Conservation (phyloP, 1,140 invertebrate species). For the Drosophila subobscura region DNA sequence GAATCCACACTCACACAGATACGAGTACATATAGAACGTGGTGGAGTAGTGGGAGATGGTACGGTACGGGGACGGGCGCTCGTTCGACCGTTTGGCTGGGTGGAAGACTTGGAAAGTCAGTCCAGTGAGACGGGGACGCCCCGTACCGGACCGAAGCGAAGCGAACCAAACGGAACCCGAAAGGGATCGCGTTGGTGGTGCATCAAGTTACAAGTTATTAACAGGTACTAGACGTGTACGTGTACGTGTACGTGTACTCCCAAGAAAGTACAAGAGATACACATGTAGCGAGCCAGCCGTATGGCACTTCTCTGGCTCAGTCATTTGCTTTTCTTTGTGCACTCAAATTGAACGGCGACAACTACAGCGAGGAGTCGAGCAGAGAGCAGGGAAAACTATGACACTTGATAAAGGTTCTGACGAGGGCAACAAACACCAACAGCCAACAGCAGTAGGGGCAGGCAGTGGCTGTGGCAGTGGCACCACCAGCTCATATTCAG, state of each 20-base stretch:
- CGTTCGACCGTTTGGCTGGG: slow-evolving; percentile 64
- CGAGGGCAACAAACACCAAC: slow-evolving; percentile 41
- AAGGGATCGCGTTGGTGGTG: slow-evolving; percentile 39
- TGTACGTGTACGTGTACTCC: slow-evolving; percentile 37
- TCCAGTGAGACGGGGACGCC: slow-evolving; percentile 38
- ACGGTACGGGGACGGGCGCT: slow-evolving; percentile 8
- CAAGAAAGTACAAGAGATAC: slow-evolving; percentile 45
- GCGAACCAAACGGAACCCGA: not conserved
- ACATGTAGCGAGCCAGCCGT: slow-evolving; percentile 3
- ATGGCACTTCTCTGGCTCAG: not conserved
- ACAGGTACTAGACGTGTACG: slow-evolving; percentile 37
- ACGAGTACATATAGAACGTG: slow-evolving; percentile 1
- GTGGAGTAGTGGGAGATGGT: slow-evolving; percentile 6
- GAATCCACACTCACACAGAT: slow-evolving; percentile 22
- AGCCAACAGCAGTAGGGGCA: slow-evolving; percentile 34
- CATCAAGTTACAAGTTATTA: slow-evolving; percentile 64
- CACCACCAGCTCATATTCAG: slow-evolving; percentile 38
- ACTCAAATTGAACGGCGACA: slow-evolving; percentile 73
- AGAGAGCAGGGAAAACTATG: slow-evolving; percentile 38
- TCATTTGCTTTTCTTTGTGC: slow-evolving; percentile 74
- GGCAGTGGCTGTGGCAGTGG: slow-evolving; percentile 15
- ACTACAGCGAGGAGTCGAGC: slow-evolving; percentile 32
- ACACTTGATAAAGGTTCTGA: slow-evolving; percentile 66
- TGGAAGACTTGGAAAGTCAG: slow-evolving; percentile 36
- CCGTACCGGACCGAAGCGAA: not conserved